Base-by-base conservation (phyloP, 2,888 invertebrate species). In the Allacma fusca region DNA sequence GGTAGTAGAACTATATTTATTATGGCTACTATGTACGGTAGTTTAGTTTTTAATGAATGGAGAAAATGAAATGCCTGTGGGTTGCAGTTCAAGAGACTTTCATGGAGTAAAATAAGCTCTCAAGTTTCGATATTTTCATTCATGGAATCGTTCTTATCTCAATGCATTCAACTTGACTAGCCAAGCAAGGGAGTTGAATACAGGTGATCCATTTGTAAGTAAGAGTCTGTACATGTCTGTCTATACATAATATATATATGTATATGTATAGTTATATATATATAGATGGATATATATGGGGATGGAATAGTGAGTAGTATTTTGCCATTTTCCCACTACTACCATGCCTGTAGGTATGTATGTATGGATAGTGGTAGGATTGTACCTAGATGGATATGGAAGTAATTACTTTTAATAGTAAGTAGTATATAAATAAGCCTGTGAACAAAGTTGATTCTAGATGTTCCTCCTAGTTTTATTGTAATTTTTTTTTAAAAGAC, bases 41-140 rank as follows among this genome's bases (percentile, higher is more conserved):
- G 13, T 13, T 40, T 40, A n/a, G 50, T 9, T 13, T 50, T 50
- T 50, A 50, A 5, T 50, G 50, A 50, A 50, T 50, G 50, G n/a
- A 50, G 50, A 50, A 50, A 13, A 34, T 34, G 34, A 34, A 19
- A 50, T 50, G 19, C 19, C 50, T 1, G 9, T 50, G 50, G 50
- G 50, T 50, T 16, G 40, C 40, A 40, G 7, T 40, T 40, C 40
- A 40, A 40, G 40, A 40, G 50, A 50, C 50, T 50, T 50, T n/a
- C 50, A 50, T 50, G 50, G 50, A 50, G 50, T 50, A 19, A 50
- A 50, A 50, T 50, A 50, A 50, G 4, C 50, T 50, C 50, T 50
- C 50, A 50, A 50, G 50, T 50, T 50, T 50, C 50, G 50, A 50
- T 50, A 50, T 16, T 50, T 50, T 50, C 50, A 50, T 50, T 50